Evolutionary conservation across 2,113 vertebrate species (phyloP), one percentile per base, ranked within the genome.

Genomic region (Periophthalmus modestus): DNA sequence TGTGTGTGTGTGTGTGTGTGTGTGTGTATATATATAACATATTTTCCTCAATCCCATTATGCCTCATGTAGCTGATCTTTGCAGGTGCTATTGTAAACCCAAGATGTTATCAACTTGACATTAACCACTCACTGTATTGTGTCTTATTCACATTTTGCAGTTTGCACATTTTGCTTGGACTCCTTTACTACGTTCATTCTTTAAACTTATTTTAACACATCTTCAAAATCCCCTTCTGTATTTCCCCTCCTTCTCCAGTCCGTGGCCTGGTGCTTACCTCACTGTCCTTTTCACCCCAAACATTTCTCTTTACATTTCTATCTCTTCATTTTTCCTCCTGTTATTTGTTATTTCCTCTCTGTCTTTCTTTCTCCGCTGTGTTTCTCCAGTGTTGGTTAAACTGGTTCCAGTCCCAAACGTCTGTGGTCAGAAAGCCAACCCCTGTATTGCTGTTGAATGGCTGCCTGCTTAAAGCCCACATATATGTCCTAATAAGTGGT

Each of bases 401-500:
- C 85, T 85, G 82, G 82, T 88, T 74, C 63, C 77, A 85, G 69
- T 91, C 84, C 83, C 86, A 86, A 77, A 59, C 70, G 34, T 55
- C 72, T 90, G 84, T 83, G 88, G 89, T 89, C 82, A 87, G 81
- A 74, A 71, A 87, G 80, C 72, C 86, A 84, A 73, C 74, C 85
- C 63, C 78, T 14, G 74, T 81, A 82, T 85, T 90, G 80, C 82
- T 83, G 74, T 88, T 88, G 88, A 89, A 83, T 69, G 70, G 82
- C 82, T 86, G 85, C 87, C 87, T 88, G 80, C 82, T 85, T 85
- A 70, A 59, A 86, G 71, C 82, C 87, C 84, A 80, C 85, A 90
- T 82, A 84, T 90, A 83, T 85, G 83, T 91, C 77, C 88, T 88
- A 87, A 91, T 89, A 90, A 90, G 86, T 85, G 87, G 87, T 88